Evolutionary conservation across 2,888 invertebrate species (phyloP).

Genomic region (Sinhomidia bicolor): DNA sequence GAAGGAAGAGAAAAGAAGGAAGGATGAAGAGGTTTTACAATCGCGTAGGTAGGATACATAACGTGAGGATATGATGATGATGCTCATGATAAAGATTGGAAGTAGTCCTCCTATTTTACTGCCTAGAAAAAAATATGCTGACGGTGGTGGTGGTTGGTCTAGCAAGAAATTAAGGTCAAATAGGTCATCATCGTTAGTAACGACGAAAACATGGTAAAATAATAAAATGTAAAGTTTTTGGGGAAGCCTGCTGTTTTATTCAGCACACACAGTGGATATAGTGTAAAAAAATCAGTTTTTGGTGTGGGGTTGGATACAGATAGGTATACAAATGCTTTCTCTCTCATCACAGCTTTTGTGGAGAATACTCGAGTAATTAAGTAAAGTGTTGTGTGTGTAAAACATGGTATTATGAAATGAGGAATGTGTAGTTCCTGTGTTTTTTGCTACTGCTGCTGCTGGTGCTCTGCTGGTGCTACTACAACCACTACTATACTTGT

Average conservation of each 20-base stretch:
- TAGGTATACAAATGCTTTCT: background rate
- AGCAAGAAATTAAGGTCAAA: background rate
- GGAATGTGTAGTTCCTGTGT: background rate
- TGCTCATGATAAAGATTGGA: background rate
- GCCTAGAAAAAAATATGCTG: background rate
- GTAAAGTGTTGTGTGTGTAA: conserved; percentile 12
- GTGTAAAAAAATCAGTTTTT: background rate
- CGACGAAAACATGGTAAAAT: background rate
- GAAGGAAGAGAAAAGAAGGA: conserved; percentile 14
- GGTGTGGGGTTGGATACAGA: background rate
- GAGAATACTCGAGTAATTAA: conserved; percentile 15
- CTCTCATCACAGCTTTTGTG: background rate
- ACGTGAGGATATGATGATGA: background rate
- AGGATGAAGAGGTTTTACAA: background rate
- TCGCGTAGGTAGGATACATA: background rate
- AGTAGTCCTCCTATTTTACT: background rate
- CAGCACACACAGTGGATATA: background rate
- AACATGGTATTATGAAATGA: background rate
- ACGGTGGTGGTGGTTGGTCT: background rate
- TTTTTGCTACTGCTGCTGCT: no score
- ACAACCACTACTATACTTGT: no score
- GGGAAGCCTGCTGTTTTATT: no score
- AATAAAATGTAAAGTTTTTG: background rate
- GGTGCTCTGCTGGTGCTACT: no score
- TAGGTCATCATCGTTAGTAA: background rate